Conservation (phyloP, 2,888 invertebrate species). For the Volucella zonaria region DNA sequence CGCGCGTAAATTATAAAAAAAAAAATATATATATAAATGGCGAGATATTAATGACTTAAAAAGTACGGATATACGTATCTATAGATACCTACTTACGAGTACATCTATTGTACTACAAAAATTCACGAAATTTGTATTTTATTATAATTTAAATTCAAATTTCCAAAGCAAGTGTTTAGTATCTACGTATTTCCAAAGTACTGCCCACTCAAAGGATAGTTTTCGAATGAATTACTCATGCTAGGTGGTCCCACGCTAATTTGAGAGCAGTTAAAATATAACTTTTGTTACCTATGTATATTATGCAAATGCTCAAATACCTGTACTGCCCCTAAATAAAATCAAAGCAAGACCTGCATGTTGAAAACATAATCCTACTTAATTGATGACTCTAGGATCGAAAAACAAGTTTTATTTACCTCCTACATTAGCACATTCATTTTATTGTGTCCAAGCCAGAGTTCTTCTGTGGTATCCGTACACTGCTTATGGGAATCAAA, state of each 20-base stretch:
- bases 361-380: constrained; percentile 71
- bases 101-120: too few relatives aligned
- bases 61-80: too few relatives aligned
- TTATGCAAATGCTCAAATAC: constrained; percentile 9
- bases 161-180: too few relatives aligned
- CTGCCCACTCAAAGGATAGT: too few relatives aligned
- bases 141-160: too few relatives aligned
- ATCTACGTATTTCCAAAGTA: too few relatives aligned
- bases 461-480: constrained; percentile 23
- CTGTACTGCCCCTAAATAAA: constrained; percentile 25
- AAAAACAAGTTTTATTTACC: constrained; percentile 73
- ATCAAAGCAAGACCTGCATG: constrained; percentile 45
- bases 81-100: too few relatives aligned
- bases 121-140: too few relatives aligned
- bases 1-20: too few relatives aligned
- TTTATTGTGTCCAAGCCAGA: constrained; percentile 55
- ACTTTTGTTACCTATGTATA: constrained; percentile 29
- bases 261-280: constrained; percentile 68
- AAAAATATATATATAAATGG: too few relatives aligned
- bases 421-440: constrained; percentile 71
- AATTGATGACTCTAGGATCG: constrained; percentile 66
- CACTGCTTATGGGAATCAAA: constrained; percentile 49
- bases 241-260: constrained; percentile 69
- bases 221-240: neutral
- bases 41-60: too few relatives aligned